Evolutionary conservation across 2,797 vertebrate genomes (phyloP).

Genomic region (Cichlasoma orientale): DNA sequence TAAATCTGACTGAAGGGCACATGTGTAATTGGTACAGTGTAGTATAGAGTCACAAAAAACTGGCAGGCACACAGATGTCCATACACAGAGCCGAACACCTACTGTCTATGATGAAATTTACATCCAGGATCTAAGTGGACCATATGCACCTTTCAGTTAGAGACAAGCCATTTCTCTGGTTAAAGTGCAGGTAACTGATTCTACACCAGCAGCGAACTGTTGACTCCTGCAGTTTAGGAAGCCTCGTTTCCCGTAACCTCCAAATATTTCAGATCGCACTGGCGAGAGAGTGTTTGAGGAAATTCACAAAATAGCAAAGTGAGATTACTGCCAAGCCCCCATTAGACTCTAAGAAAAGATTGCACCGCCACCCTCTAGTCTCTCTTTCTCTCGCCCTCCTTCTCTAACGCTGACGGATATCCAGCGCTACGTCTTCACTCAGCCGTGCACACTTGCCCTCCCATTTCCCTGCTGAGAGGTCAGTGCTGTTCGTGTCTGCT

Average conservation of each 20-base stretch:
- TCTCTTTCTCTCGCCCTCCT: constrained; percentile 32
- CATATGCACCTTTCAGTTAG: neutral
- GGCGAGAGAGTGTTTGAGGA: constrained; percentile 31
- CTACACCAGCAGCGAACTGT: neutral
- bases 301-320: constrained; percentile 33
- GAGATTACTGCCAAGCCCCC: constrained; percentile 40
- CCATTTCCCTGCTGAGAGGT: constrained; percentile 64
- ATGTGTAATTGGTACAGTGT: neutral
- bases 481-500: constrained; percentile 49
- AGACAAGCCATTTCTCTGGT: neutral
- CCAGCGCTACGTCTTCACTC: constrained; percentile 67
- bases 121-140: neutral
- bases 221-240: neutral
- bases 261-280: constrained; percentile 23
- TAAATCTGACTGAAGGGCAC: neutral
- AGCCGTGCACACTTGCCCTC: constrained; percentile 61
- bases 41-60: neutral
- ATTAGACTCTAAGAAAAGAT: constrained; percentile 41
- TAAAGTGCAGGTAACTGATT: neutral
- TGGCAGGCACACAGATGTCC: too few relatives aligned
- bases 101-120: neutral
- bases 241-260: constrained; percentile 11
- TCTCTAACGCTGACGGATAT: constrained; percentile 62
- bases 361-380: constrained; percentile 39
- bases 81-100: neutral